A percentile compares a stretch with the other conserved stretches of the same genome.
Conservation (phyloP, 2,113 vertebrate species). For the Megaceryle maxima region DNA sequence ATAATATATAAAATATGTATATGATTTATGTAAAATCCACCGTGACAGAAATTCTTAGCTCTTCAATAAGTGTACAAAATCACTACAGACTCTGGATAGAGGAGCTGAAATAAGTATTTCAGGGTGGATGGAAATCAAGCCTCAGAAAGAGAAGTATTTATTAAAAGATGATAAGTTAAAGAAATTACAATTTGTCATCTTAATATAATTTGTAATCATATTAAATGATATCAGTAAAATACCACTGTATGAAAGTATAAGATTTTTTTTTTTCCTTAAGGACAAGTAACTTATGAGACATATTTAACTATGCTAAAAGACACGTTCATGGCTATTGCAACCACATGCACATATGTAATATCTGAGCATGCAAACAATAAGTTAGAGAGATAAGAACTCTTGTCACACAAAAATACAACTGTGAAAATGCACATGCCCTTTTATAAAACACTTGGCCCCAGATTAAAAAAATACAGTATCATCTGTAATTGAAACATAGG, state of each 20-base stretch:
- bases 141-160: background rate
- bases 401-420: background rate
- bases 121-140: background rate
- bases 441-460: background rate
- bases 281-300: background rate
- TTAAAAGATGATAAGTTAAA: background rate
- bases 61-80: background rate
- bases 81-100: background rate
- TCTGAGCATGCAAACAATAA: background rate
- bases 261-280: background rate
- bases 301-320: background rate
- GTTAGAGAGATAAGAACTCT: background rate
- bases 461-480: background rate
- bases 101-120: background rate
- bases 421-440: background rate
- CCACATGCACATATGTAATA: background rate
- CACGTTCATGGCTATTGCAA: background rate
- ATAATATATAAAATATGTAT: no score
- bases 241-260: background rate
- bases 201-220: background rate
- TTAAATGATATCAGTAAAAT: background rate
- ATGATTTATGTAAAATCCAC: background rate
- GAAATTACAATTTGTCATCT: background rate
- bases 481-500: background rate
- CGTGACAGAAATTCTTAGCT: background rate